phyloP scores from a whole-genome alignment of 2,113 vertebrate species.

The Pyrgilauda ruficollis region DNA sequence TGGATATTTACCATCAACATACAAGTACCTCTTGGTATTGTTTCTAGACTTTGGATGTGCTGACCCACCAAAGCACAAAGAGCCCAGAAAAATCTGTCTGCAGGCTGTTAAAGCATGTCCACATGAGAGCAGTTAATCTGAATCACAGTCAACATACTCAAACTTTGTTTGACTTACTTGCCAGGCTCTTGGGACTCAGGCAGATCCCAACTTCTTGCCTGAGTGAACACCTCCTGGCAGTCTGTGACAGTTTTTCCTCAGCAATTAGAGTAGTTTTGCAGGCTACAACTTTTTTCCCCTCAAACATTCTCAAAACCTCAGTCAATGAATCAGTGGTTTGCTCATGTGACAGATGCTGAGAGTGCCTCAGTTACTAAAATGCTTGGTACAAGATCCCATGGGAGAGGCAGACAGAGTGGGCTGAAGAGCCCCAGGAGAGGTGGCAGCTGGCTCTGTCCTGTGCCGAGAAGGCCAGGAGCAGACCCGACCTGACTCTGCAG shows the following conservation, averaged over 20 bases:
- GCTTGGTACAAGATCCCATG: background rate
- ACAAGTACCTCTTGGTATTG: background rate
- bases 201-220: background rate
- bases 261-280: background rate
- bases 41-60: background rate
- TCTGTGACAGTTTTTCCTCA: background rate
- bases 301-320: background rate
- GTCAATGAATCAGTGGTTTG: background rate
- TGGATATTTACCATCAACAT: background rate
- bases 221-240: background rate
- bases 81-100: background rate
- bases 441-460: background rate
- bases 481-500: accelerated
- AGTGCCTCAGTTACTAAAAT: background rate
- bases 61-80: background rate
- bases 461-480: accelerated
- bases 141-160: background rate
- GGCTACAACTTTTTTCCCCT: too few relatives aligned
- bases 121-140: background rate
- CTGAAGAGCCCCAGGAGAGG: background rate
- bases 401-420: accelerated
- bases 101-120: background rate
- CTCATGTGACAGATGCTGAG: background rate
- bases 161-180: background rate
- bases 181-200: background rate